Percentiles rank a stretch among this genome's conserved stretches.
Conservation (phyloP, 2,113 vertebrate species). For the Bubo bubo region DNA sequence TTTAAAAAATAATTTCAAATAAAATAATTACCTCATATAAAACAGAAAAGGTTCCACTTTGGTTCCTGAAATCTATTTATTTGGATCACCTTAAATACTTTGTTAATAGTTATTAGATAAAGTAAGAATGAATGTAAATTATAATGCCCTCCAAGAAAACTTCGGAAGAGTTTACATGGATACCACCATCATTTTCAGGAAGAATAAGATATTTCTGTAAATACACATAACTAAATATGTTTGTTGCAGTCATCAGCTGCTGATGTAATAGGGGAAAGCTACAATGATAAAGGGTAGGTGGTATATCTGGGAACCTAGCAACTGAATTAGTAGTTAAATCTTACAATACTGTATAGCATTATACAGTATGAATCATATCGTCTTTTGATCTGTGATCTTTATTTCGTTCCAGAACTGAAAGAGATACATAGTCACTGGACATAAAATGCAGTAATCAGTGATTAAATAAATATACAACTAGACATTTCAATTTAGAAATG, state of each 20-base stretch:
- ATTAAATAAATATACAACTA: background rate
- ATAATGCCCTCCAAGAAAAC: background rate
- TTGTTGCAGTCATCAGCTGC: background rate
- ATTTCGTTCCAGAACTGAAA: background rate
- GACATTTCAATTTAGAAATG: background rate
- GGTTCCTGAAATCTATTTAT: background rate
- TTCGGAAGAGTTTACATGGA: background rate
- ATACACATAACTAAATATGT: background rate
- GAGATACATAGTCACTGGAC: background rate
- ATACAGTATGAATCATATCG: background rate
- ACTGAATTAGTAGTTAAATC: background rate
- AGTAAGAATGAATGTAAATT: rapidly evolving
- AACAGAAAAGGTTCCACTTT: background rate
- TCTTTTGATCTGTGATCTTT: background rate
- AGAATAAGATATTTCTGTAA: background rate
- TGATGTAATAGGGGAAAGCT: background rate
- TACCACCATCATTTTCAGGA: background rate
- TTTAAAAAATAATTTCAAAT: background rate
- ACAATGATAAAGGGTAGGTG: background rate
- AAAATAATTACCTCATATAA: background rate
- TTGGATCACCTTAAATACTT: background rate
- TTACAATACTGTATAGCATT: background rate
- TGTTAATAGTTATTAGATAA: background rate
- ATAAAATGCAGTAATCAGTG: background rate
- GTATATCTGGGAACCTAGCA: background rate